phyloP scores from a whole-genome alignment of 2,113 vertebrate genomes.

The human (Homo sapiens) region DNA sequence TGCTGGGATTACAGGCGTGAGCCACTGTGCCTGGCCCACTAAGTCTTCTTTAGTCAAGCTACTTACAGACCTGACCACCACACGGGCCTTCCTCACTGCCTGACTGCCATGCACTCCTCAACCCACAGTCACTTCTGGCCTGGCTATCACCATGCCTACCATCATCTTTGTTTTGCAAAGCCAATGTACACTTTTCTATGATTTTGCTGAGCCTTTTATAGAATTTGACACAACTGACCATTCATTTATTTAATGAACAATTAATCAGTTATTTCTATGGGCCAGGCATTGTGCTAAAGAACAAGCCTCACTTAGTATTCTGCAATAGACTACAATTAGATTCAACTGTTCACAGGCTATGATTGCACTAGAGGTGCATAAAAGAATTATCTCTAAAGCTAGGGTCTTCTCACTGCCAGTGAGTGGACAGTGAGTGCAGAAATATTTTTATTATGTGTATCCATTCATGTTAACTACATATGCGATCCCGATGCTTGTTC shows the following conservation, averaged over 20 bases:
- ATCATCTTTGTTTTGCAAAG: neutral
- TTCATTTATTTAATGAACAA: neutral
- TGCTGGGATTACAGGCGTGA: too few species aligned
- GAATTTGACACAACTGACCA: neutral
- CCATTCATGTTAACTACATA: neutral
- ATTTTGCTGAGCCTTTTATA: neutral
- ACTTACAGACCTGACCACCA: neutral
- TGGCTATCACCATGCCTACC: neutral
- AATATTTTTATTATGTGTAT: neutral
- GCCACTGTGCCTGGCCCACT: too few species aligned
- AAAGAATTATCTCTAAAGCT: neutral
- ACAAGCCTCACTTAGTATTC: neutral
- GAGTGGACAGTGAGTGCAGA: neutral
- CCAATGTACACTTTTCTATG: neutral
- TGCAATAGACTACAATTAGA: neutral
- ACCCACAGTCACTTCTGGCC: neutral
- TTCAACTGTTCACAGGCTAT: neutral
- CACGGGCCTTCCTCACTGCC: neutral
- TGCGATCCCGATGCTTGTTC: slow-evolving; percentile 30
- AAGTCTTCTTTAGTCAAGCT: neutral
- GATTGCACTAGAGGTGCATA: neutral
- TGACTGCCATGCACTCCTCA: neutral
- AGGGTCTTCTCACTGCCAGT: neutral
- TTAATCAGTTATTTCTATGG: neutral
- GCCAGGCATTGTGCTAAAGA: neutral